Evolutionary conservation across 92 coral and sea anemone species (phyloP), one percentile per base, ranked within the genome.

Genomic region (Chrysogorgia sp.): DNA sequence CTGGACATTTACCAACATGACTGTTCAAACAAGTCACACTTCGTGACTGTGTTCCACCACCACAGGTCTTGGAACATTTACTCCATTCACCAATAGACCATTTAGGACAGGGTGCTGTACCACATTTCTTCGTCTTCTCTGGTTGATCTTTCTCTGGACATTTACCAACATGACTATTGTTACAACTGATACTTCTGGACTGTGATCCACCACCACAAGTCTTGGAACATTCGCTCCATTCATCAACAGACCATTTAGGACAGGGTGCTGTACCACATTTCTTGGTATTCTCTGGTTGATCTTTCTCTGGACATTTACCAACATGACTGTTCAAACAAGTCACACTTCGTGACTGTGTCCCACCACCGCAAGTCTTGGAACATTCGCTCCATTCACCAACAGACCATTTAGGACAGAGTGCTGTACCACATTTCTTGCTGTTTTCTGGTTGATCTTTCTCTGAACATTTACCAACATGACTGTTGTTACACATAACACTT

Each of bases 311-410:
- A 34, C 78, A 71, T 14, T 71, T 34, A 1, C 63, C 78, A 23
- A 50, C 49, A 19, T 29, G 63, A 26, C 10, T 33, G 28, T 53
- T 53, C 29, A 29, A 41, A 43, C 91, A 88, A 2, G 75, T 19
- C 8, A 71, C 64, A 53, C 0, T 28, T 29, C 91, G 76, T 29
- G 63, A 37, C 60, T 80, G 85, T 1, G 26, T 76, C 40, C 91
- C 91, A 52, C 85, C 88, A 41, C 84, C 88, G 48, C 91, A 87
- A 13, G 84, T 78, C 37, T 52, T 49, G 10, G 85, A 78, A 57
- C 91, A 87, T 24, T 47, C 30, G 20, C 58, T 59, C 91, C 88
- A 87, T 14, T 55, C 67, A 33, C 77, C 63, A 21, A 32, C 28
- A 3, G 47, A 0, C 77, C 77, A 71, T 2, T 52, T 3, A 0